Conservation (phyloP, 1,140 invertebrate genomes). For the Aphelinus certus region DNA sequence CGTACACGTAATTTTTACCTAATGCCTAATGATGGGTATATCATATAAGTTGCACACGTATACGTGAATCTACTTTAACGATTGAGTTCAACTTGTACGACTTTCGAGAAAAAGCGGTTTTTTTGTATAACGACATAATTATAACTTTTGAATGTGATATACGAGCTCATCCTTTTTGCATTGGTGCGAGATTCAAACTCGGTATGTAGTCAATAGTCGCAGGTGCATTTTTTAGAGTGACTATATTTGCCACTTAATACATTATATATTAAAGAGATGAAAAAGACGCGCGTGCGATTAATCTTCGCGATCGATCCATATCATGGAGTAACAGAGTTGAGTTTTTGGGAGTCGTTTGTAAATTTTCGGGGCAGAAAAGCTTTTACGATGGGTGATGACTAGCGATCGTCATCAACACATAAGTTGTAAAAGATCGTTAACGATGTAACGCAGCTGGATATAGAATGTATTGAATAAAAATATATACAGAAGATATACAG, state of each 20-base stretch:
- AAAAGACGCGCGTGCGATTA: slow-evolving; percentile 21
- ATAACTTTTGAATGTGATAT: slow-evolving; percentile 40
- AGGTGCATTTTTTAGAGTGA: slow-evolving; percentile 47
- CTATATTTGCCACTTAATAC: slow-evolving; percentile 46
- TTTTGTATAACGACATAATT: slow-evolving; percentile 28
- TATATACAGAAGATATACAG: slow-evolving; percentile 37
- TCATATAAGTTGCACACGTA: neutral
- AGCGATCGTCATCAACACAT: slow-evolving; percentile 49
- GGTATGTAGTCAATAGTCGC: slow-evolving; percentile 42
- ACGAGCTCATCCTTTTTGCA: slow-evolving; percentile 33
- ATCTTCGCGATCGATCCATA: slow-evolving; percentile 13
- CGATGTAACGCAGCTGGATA: slow-evolving; percentile 47
- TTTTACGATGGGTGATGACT: slow-evolving; percentile 41
- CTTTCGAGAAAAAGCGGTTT: slow-evolving; percentile 15
- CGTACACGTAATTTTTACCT: neutral
- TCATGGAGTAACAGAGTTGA: slow-evolving; percentile 1
- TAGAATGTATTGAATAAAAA: slow-evolving; percentile 52
- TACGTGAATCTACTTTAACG: neutral
- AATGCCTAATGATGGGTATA: too few species aligned
- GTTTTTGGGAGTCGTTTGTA: slow-evolving; percentile 20
- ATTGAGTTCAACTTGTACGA: neutral
- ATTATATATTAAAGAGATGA: slow-evolving; percentile 24
- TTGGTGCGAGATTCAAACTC: slow-evolving; percentile 33
- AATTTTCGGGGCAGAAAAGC: slow-evolving; percentile 16
- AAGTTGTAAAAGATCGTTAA: slow-evolving; percentile 46